Evolutionary conservation across 2,113 vertebrate species (phyloP), one percentile per base, ranked within the genome.

Genomic region (Sturnus vulgaris): DNA sequence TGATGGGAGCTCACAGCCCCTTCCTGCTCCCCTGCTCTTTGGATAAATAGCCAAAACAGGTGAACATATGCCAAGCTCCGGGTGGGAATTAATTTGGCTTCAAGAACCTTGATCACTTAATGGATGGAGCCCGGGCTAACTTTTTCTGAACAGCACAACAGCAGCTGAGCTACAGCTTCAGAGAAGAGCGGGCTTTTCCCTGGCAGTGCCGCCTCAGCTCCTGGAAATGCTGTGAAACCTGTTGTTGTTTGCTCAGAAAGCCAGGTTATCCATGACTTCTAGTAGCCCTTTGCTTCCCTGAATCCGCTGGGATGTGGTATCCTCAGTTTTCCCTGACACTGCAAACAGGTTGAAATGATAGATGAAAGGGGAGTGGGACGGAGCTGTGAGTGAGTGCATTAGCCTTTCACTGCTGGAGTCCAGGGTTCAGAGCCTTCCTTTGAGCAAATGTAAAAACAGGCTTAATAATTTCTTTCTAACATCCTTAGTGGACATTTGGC

Each of bases 281-380:
- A 16, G 24, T 15, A 94, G 85, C 71, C 85, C 84, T 57, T 92
- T 90, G n/a, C 83, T 92, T 88, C 53, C 56, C 46, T 47, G 44
- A 66, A 50, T 84, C 3, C 2, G 2, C 59, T 61, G 80, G 90
- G 83, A 84, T 93, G 71, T 0, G 16, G 61, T 90, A 75, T 82
- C 61, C 64, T 86, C 79, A 61, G 44, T 79, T 96, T 96, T 94
- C 80, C 69, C 90, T 94, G 89, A 72, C 78, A 64, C 66, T 86
- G 95, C 88, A 88, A 94, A 77, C 88, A 87, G 65, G 83, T 88
- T 93, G 92, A 93, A 89, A 84, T 59, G 88, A 70, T 46, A 91
- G 86, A 92, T 90, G 55, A 68, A 95, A 75, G 77, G 60, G 56
- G 56, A 47, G 81, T 2, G 0, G 78, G 82, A 46, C 0, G 4